Conservation (phyloP, 2,797 vertebrate genomes). For the Cryptoblepharus egeriae region DNA sequence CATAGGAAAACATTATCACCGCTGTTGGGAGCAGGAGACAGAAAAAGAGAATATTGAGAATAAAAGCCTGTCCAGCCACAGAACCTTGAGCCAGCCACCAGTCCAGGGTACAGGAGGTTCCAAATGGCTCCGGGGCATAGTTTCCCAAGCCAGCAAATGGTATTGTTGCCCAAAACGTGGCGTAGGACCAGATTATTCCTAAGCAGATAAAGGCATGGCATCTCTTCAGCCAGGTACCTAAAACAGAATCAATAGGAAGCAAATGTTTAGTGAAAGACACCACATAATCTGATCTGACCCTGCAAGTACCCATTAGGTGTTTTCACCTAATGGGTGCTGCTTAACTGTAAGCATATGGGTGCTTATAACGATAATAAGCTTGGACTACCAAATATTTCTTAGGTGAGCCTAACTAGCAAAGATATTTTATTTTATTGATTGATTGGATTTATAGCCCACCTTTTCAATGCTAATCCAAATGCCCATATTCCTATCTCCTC, state of each 20-base stretch:
- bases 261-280: no score
- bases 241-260: slow-evolving; percentile 10
- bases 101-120: slow-evolving; percentile 94
- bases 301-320: no score
- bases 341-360: no score
- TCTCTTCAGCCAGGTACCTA: slow-evolving; percentile 95
- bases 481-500: no score
- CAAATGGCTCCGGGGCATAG: slow-evolving; percentile 93
- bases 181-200: slow-evolving; percentile 88
- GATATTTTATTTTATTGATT: background rate
- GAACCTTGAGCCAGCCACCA: slow-evolving; percentile 95
- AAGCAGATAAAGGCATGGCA: slow-evolving; percentile 87
- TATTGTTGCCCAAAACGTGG: slow-evolving; percentile 92
- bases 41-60: slow-evolving; percentile 92
- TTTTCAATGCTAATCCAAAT: no score
- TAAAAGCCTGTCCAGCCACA: slow-evolving; percentile 87
- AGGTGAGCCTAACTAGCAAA: background rate
- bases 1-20: slow-evolving; percentile 91
- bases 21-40: slow-evolving; percentile 89
- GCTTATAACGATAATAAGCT: no score
- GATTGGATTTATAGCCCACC: no score
- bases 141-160: slow-evolving; percentile 90
- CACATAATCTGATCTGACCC: background rate
- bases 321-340: no score
- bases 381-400: background rate